Evolutionary conservation across 53 echinoderm and acorn worm species (phyloP).

Genomic region (Stichopus horrens): DNA sequence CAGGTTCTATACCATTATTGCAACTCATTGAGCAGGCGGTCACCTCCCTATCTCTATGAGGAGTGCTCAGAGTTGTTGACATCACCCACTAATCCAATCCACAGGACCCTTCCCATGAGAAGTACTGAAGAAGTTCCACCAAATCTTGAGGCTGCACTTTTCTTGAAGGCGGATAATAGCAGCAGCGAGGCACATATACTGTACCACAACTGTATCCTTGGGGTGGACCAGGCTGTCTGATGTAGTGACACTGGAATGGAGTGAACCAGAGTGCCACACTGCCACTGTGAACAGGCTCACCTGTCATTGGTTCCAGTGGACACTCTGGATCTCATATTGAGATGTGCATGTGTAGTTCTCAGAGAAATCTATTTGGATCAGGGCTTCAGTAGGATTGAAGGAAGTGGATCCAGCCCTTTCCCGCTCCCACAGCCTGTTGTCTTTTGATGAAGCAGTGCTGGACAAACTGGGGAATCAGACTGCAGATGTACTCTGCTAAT

Average conservation of each 20-base stretch:
- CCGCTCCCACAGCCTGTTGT: neutral
- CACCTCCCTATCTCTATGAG: too few relatives aligned
- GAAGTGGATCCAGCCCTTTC: neutral
- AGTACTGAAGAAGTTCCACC: too few relatives aligned
- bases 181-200: constrained; percentile 7
- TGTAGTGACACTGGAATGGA: neutral
- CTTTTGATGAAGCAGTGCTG: constrained; percentile 13
- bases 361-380: constrained; percentile 37
- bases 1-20: neutral
- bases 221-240: constrained; percentile 47
- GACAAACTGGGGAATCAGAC: constrained; percentile 16
- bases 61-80: too few relatives aligned
- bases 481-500: constrained; percentile 35
- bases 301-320: constrained; percentile 68
- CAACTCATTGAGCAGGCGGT: too few relatives aligned
- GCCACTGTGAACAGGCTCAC: constrained; percentile 64
- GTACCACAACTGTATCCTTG: constrained; percentile 19
- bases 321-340: constrained; percentile 50
- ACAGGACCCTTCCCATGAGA: too few relatives aligned
- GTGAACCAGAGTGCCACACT: constrained; percentile 42
- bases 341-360: constrained; percentile 1
- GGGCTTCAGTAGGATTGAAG: neutral
- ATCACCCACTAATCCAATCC: too few relatives aligned
- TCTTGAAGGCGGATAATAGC: too few relatives aligned
- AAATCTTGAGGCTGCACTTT: too few relatives aligned